Evolutionary conservation across 2,797 vertebrate species (phyloP).

Genomic region (Malacoraja senta): DNA sequence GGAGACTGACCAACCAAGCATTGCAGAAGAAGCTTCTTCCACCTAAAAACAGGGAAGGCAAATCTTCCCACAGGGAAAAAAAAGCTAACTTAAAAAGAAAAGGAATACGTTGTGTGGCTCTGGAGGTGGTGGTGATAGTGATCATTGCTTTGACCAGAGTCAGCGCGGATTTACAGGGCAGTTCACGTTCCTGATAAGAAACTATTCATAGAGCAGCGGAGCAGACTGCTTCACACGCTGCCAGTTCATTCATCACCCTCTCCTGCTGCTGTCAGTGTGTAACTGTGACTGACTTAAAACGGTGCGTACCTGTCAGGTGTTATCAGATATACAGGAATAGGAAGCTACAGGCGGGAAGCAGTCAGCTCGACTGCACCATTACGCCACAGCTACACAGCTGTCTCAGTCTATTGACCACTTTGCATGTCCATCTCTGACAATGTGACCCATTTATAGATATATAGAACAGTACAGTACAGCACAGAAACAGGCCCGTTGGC

Average conservation of each 20-base stretch:
- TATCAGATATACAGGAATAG: constrained; percentile 10
- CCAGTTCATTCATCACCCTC: constrained; percentile 20
- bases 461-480: too few relatives aligned
- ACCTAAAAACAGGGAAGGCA: too few relatives aligned
- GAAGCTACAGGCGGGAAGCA: background rate
- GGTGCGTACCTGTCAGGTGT: constrained; percentile 5
- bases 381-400: background rate
- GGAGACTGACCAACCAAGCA: background rate
- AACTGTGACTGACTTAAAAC: constrained; percentile 17
- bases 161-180: background rate
- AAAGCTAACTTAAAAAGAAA: background rate
- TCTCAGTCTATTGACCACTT: background rate
- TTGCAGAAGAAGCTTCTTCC: too few relatives aligned
- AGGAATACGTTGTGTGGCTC: background rate
- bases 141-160: background rate
- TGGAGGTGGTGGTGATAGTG: background rate
- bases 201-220: background rate
- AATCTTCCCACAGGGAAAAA: background rate
- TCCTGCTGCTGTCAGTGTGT: background rate
- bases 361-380: constrained; percentile 3
- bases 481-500: too few relatives aligned
- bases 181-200: background rate
- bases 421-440: background rate
- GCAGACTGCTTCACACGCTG: background rate
- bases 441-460: too few relatives aligned